Base-by-base conservation (phyloP, 2,797 vertebrate species). In the Chaetophractus vellerosus region DNA sequence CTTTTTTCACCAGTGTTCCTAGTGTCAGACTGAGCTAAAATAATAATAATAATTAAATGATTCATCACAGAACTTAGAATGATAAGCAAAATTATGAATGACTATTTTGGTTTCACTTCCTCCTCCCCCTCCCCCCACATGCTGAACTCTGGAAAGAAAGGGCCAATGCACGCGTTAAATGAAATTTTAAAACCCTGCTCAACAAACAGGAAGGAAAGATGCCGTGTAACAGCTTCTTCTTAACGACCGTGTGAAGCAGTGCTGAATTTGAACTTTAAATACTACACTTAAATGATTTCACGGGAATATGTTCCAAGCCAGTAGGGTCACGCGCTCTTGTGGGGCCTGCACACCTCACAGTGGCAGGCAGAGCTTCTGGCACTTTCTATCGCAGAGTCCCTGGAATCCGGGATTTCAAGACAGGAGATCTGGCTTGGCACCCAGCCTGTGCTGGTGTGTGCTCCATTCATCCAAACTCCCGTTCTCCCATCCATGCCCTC, bases 261-360 rank as follows among this genome's bases (percentile, higher is more conserved):
- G 48, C 38, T 36, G 50, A 36, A 72, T 72, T 85, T 76, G 79
- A 90, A 85, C 74, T 88, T 90, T n/a, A 91, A 76, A 76, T 78
- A 31, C n/a, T 82, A 81, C 72, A 45, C 11, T 31, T 72, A 80
- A 61, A 63, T 76, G 26, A 78, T 36, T 88, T 91, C 50, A 88
- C 31, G 91, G 72, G 85, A 72, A 55, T 81, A 14, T 52, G 21
- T 82, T 66, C 57, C 23, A 63, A 68, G 31, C 41, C 31, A 81
- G 0, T 63, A 68, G 52, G 38, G n/a, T 76, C 72, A 45, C 71
- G 83, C 5, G 48, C n/a, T 14, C 33, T 76, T n/a, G 26, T 19
- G 6, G 68, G 52, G 38, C 55, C 36, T 45, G 11, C 31, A 15
- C 24, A 48, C 24, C 14, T 89, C 68, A 89, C 48, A n/a, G 5